Evolutionary conservation across 2,113 vertebrate species (phyloP).

Genomic region (Galbula dea): DNA sequence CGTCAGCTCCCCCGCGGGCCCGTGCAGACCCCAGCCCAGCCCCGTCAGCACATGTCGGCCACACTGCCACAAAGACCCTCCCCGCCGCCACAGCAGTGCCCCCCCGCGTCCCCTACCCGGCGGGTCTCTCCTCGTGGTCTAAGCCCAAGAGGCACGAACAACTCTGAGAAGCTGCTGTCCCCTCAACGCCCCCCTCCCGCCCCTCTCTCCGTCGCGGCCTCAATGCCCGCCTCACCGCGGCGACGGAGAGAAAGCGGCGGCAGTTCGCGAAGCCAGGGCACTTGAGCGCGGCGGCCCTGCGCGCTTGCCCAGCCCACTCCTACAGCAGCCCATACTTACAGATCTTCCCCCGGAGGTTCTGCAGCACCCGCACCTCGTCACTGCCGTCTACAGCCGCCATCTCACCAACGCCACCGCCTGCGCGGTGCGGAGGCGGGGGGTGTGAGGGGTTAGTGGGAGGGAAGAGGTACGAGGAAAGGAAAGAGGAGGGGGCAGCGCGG

Average conservation of each 20-base stretch:
- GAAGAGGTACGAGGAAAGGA: too few species aligned
- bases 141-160: background rate
- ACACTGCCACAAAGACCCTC: background rate
- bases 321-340: conserved; percentile 74
- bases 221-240: background rate
- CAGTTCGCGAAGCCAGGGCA: background rate
- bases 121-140: background rate
- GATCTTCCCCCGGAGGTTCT: conserved; percentile 86
- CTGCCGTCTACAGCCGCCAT: conserved; percentile 80
- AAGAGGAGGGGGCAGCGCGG: background rate
- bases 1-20: background rate
- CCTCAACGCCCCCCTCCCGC: background rate
- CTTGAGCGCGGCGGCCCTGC: background rate
- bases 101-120: too few species aligned
- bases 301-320: background rate
- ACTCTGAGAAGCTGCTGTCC: background rate
- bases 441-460: too few species aligned
- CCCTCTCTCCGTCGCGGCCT: background rate
- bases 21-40: background rate
- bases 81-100: too few species aligned
- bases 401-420: conserved; percentile 30
- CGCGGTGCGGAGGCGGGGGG: background rate
- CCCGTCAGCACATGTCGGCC: background rate
- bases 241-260: background rate
- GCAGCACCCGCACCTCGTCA: conserved; percentile 81